Conservation (phyloP, 2,113 vertebrate species). For the Stictonetta naevosa region DNA sequence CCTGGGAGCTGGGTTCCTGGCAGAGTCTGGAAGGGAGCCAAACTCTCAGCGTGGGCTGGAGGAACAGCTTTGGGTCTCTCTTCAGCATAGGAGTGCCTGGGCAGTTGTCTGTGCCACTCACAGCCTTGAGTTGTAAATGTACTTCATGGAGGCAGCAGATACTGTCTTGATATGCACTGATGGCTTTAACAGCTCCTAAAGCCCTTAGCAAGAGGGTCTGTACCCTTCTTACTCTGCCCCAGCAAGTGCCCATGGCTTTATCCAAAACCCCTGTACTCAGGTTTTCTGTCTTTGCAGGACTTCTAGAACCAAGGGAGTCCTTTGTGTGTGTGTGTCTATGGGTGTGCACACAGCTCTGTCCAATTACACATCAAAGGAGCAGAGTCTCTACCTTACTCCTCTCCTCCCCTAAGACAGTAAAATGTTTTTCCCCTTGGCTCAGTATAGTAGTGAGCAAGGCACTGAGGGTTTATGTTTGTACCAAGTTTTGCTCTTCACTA, state of each 20-base stretch:
- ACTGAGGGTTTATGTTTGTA: constrained; percentile 33
- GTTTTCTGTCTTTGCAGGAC: background rate
- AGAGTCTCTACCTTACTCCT: background rate
- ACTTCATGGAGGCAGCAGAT: background rate
- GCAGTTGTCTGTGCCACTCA: background rate
- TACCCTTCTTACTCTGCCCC: background rate
- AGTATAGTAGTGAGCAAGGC: background rate
- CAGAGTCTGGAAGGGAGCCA: too few species aligned
- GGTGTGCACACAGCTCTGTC: background rate
- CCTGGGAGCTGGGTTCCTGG: background rate
- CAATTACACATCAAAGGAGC: background rate
- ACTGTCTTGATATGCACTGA: background rate
- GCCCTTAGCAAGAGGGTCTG: background rate
- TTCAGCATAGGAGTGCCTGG: rapidly evolving
- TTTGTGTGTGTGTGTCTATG: background rate
- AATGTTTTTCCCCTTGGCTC: background rate
- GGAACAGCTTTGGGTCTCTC: background rate
- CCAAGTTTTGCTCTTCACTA: constrained; percentile 39
- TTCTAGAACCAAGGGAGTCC: background rate
- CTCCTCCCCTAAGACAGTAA: background rate
- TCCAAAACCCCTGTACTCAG: background rate
- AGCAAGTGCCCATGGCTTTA: background rate
- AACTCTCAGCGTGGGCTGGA: too few species aligned
- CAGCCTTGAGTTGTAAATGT: background rate
- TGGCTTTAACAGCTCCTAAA: background rate